Evolutionary conservation across 2,888 invertebrate species (phyloP).

Genomic region (Watsonalla binaria): DNA sequence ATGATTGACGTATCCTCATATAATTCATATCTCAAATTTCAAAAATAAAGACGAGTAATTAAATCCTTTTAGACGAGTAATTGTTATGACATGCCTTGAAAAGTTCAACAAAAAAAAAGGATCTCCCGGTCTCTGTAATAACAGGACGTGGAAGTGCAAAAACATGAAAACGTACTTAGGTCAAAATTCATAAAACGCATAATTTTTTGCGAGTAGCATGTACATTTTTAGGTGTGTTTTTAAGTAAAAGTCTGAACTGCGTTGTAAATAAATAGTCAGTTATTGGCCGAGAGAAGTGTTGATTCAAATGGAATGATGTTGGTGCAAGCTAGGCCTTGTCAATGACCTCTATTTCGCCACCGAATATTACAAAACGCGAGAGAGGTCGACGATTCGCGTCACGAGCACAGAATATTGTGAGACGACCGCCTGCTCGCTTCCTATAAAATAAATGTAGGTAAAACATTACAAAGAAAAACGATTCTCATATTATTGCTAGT

Average conservation of each 20-base stretch:
- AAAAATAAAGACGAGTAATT: neutral
- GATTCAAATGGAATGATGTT: conserved; percentile 47
- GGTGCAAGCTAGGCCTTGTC: conserved; percentile 67
- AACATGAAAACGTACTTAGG: conserved; percentile 32
- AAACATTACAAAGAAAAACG: no score
- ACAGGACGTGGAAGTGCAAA: conserved; percentile 33
- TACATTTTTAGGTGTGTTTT: neutral
- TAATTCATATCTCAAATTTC: neutral
- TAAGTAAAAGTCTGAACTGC: neutral
- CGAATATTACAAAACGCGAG: conserved; percentile 53
- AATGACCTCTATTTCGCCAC: conserved; percentile 75
- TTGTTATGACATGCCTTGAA: conserved; percentile 3
- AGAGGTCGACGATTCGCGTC: conserved; percentile 61
- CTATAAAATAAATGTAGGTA: no score
- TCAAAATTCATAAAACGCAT: conserved; percentile 19
- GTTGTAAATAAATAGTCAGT: neutral
- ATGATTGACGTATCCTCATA: conserved; percentile 1
- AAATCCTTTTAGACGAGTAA: neutral
- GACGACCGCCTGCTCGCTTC: conserved; percentile 17
- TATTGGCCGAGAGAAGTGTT: conserved; percentile 22
- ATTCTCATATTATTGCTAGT: no score
- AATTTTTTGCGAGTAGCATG: conserved; percentile 12
- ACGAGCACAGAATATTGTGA: conserved; percentile 27
- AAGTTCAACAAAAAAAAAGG: conserved; percentile 6
- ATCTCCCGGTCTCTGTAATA: conserved; percentile 6